Conservation (phyloP, 1,140 invertebrate species). For the Drosophila pectinifera region DNA sequence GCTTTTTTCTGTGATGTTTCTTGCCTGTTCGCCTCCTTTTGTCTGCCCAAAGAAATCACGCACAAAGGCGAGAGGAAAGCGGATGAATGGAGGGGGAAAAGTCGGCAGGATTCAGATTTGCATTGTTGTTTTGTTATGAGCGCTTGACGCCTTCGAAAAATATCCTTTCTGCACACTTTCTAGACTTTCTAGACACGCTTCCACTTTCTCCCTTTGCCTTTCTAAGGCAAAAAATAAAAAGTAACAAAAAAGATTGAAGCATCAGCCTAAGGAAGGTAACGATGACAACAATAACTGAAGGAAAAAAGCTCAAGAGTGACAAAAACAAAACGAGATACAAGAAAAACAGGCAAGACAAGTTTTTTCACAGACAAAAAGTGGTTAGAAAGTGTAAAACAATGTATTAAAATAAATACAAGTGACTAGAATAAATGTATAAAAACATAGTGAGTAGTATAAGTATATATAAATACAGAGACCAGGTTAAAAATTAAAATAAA, state of each 20-base stretch:
- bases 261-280: slow-evolving; percentile 26
- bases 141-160: slow-evolving; percentile 38
- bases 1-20: slow-evolving; percentile 1
- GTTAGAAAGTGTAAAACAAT: not conserved
- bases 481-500: too few species aligned
- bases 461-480: too few species aligned
- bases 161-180: slow-evolving; percentile 38
- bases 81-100: slow-evolving; percentile 1
- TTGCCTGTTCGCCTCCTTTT: slow-evolving; percentile 41
- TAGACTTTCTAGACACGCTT: slow-evolving; percentile 20
- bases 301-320: slow-evolving; percentile 52
- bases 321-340: slow-evolving; percentile 48
- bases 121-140: slow-evolving; percentile 40
- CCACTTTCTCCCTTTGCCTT: slow-evolving; percentile 2
- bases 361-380: slow-evolving; percentile 1
- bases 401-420: not conserved
- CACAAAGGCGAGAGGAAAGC: slow-evolving; percentile 22
- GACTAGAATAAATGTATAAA: too few species aligned
- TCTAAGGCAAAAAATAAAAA: slow-evolving; percentile 15
- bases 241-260: slow-evolving; percentile 13
- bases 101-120: slow-evolving; percentile 33
- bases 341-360: slow-evolving; percentile 36
- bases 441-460: too few species aligned
- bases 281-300: slow-evolving; percentile 12
- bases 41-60: slow-evolving; percentile 33